Base-by-base conservation (phyloP, 1,140 invertebrate species). In the Cotesia vestalis region DNA sequence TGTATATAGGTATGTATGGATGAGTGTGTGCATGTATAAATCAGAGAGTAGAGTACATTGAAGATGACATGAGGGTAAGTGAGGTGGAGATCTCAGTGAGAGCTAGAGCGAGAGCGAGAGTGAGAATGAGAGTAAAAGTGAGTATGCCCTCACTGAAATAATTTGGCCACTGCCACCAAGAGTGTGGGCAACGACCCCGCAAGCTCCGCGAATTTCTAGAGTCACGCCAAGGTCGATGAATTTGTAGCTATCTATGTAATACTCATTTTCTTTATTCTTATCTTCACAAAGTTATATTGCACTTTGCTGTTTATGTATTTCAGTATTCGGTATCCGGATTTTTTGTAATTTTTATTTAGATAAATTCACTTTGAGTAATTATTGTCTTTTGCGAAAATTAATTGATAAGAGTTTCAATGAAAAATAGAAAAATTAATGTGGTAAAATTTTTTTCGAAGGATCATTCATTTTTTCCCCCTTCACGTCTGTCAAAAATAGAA, bases 141-240 rank as follows among this genome's bases (percentile, higher is more conserved):
- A 66, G 38, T 61, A 62, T 72, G 36, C 5, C 38, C 38, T 38
- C 36, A 46, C 71, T 72, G 55, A 72, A 72, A 72, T 72, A 72
- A 72, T 72, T 72, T 72, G 63, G 64, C 64, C 55, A 72, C 70
- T 59, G 62, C 62, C 35, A 53, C 53, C 34, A 67, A 46, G 12
- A 57, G 17, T 51, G 55, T 72, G 70, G 70, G 52, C 71, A 72
- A 61, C 71, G 71, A 72, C 71, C 71, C 64, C 63, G 40, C 71
- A 72, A 72, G 57, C 64, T 72, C 64, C 35, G 34, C 34, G 64
- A 71, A 63, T 71, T 71, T 71, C 59, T 27, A 61, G 60, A 75
- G 66, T 69, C 73, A 75, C 73, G 69, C 66, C 73, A 75, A 72
- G 74, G 70, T 75, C 73, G 38, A 75, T 51, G 66, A 69, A 75